Percentiles rank a stretch among this genome's conserved stretches.
phyloP scores from a whole-genome alignment of 2,888 invertebrate genomes.

The Microplitis manilae region DNA sequence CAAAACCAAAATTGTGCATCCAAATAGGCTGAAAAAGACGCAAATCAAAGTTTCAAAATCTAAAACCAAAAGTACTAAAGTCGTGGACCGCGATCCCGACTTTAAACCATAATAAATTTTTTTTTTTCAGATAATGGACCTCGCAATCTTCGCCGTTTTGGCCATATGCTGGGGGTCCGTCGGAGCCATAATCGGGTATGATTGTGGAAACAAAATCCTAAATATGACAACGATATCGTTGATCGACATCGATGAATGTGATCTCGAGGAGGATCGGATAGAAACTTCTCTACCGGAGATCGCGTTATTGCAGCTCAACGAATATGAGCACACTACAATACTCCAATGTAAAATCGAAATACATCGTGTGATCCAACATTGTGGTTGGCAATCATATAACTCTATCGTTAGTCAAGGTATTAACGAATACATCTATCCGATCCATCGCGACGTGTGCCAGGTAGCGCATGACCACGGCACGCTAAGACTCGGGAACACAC shows the following conservation, averaged over 20 bases:
- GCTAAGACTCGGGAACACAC: background rate
- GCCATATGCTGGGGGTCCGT: background rate
- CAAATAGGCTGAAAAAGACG: constrained; percentile 30
- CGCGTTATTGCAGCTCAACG: background rate
- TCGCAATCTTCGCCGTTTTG: no score
- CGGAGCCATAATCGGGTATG: background rate
- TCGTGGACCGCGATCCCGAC: background rate
- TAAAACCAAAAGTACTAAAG: background rate
- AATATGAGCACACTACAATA: background rate
- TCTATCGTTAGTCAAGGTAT: background rate
- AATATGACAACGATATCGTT: background rate
- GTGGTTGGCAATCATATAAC: background rate
- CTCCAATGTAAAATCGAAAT: background rate
- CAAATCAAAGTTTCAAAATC: constrained; percentile 14
- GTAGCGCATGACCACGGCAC: constrained; percentile 28
- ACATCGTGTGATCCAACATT: background rate
- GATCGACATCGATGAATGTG: background rate
- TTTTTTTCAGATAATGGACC: background rate
- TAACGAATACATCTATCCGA: background rate
- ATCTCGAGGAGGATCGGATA: background rate
- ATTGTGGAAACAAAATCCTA: background rate
- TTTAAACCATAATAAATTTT: background rate
- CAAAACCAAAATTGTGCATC: constrained; percentile 25
- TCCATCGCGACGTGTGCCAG: background rate
- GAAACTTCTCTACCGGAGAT: background rate